Conservation (phyloP, 2,797 vertebrate genomes). For the Falco biarmicus region DNA sequence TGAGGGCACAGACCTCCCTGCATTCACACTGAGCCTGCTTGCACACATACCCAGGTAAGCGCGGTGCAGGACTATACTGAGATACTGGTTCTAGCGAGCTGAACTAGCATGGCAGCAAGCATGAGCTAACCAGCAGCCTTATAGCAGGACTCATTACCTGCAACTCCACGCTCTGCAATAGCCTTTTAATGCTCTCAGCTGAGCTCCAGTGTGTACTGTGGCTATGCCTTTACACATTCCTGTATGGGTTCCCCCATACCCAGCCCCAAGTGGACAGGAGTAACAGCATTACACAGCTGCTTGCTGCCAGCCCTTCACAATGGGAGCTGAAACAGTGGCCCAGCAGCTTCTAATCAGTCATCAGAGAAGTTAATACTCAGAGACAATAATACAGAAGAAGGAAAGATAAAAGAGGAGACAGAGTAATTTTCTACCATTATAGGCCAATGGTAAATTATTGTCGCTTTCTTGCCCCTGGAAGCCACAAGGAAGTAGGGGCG, state of each 20-base stretch:
- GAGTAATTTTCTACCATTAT: background rate
- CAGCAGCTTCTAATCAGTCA: background rate
- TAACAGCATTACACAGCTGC: background rate
- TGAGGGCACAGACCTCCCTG: no score
- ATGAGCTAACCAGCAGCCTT: background rate
- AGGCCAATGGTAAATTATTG: background rate
- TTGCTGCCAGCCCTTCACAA: background rate
- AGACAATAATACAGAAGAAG: background rate
- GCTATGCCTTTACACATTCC: background rate
- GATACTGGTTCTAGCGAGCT: background rate
- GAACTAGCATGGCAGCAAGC: background rate
- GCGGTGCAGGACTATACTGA: background rate
- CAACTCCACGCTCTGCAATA: background rate
- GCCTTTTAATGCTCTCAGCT: background rate
- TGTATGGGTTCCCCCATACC: background rate
- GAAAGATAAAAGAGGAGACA: background rate
- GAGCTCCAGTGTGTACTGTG: background rate
- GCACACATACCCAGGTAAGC: accelerated
- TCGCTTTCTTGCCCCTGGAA: background rate
- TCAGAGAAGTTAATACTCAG: background rate
- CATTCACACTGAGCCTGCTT: background rate
- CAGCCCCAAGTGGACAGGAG: background rate
- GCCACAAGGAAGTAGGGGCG: background rate
- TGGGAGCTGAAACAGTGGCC: background rate
- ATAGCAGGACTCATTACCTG: background rate